Base-by-base conservation (phyloP, 2,888 invertebrate genomes). In the Lottia scabra region DNA sequence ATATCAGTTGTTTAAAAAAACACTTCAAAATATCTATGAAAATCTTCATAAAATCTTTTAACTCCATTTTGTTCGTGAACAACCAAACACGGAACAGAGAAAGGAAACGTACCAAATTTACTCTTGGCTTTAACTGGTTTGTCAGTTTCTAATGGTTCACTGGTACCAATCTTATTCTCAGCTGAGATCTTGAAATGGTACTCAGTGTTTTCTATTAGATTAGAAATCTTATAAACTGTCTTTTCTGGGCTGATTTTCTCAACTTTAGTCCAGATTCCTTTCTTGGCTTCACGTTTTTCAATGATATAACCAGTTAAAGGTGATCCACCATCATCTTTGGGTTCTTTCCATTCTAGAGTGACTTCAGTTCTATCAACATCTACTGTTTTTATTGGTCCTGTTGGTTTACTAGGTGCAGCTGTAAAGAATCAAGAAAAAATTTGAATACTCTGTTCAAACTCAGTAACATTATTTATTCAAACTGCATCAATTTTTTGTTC, bases 131-230 rank as follows among this genome's bases (percentile, higher is more conserved):
- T 69, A 26, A 81, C 74, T 1, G 80, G 77, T 56, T 75, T 66
- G 4, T 79, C 76, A 10, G 81, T 80, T 64, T 74, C 77, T 56
- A 83, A 74, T 19, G 83, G 80, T 65, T 95, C 94, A 15, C 78
- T 71, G 13, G 44, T 13, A 13, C 78, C 78, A 48, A 68, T 64
- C 45, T 72, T 74, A 74, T 88, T 88, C 73, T 83, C 83, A 19
- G 88, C 86, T 16, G 80, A 75, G 13, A 88, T 81, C 46, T 86
- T 74, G 81, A 88, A 87, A 74, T 80, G 74, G 68, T 87, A 87
- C 10, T 86, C 76, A 5, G 78, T 76, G 19, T 84, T 84, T 27
- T 85, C 82, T n/a, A 81, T 67, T 19, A 86, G 76, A 46, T 80
- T 80, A 12, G 44, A 19, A 10, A 82, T 75, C 16, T 76, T 77